Evolutionary conservation across 1,140 invertebrate genomes (phyloP), one percentile per base, ranked within the genome.

Genomic region (Xylocopa sonorina): DNA sequence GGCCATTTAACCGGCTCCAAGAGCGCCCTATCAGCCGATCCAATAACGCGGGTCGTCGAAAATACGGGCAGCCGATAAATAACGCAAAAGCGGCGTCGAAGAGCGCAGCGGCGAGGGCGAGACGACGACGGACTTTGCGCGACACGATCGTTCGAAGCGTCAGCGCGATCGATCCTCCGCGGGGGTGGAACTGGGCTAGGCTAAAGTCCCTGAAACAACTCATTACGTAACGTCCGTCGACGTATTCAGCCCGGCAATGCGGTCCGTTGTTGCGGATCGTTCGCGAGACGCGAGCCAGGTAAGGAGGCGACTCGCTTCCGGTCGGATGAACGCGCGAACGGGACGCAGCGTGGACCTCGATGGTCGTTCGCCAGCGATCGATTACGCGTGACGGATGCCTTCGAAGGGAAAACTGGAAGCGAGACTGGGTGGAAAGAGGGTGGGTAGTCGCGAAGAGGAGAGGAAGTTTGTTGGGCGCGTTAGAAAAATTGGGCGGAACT

Each of bases 201-300:
- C 75, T 78, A 78, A 78, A 78, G 55, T 78, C 75, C 67, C 66
- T 78, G 75, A 78, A 78, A 78, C 75, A 78, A 78, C 75, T 69
- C 75, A 55, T 78, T 78, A 78, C 75, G 46, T 78, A 78, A 78
- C 55, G 71, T 78, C 67, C 75, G 74, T n/a, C 63, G 64, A 41
- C 32, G 64, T n/a, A n/a, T 67, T 51, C 64, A 18, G 51, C 16
- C 12, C 66, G 55, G 71, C 55, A 69, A 78, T 78, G 75, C 75
- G 55, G 75, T 43, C 71, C 55, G 66, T 69, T 50, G 29, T 78
- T 71, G 67, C 67, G 43, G 67, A 24, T 77, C 46, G n/a, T 77
- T 67, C 34, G 14, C 29, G 12, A n/a, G 1, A n/a, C n/a, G n/a
- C n/a, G n/a, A n/a, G 16, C 60, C 12, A 3, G 43, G 50, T 27